Base-by-base conservation (phyloP, 2,113 vertebrate species). In the Trochalopteron elliotii region DNA sequence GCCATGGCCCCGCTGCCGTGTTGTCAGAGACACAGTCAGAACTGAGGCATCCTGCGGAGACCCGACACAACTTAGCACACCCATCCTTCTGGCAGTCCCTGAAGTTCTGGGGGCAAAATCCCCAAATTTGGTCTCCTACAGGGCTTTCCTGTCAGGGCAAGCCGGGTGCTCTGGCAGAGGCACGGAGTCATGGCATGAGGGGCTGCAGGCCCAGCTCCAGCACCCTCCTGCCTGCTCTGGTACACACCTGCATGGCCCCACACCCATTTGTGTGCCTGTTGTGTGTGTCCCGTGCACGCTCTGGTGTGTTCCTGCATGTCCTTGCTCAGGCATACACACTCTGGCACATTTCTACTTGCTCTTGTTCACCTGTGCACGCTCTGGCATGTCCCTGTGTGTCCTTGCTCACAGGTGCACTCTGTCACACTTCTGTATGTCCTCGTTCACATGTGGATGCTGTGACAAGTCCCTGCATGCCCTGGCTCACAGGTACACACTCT, bases 111-210 rank as follows among this genome's bases (percentile, higher is more conserved):
- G 37, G n/a, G 2, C 18, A 59, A 17, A 52, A 10, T 15, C 20
- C 39, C 42, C 25, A 27, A 12, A 27, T 55, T 10, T 50, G 47
- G 40, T 40, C 40, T 82, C 61, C 31, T 24, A 39, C 18, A 2
- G 11, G 44, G 44, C 9, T 23, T 35, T 57, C 35, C 8, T 49
- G 82, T 24, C 27, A 45, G 53, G 23, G 37, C 0, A 0, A 92
- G n/a, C 49, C 20, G 5, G 2, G 52, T 37, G 80, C 55, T 28
- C 19, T 4, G 27, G 55, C 68, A 53, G 74, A 8, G 13, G 55
- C 72, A 47, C 0, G 0, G 60, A 74, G 49, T 47, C 42, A 4
- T 0, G 0, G 82, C 31, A 9, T 0, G 2, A 60, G 16, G 74
- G 33, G 57, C 69, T 76, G 57, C 5, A 11, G n/a, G 53, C 12